Percentiles rank a stretch among this genome's conserved stretches.
Evolutionary conservation across 2,113 vertebrate species (phyloP).

Genomic region (Bungarus multicinctus): DNA sequence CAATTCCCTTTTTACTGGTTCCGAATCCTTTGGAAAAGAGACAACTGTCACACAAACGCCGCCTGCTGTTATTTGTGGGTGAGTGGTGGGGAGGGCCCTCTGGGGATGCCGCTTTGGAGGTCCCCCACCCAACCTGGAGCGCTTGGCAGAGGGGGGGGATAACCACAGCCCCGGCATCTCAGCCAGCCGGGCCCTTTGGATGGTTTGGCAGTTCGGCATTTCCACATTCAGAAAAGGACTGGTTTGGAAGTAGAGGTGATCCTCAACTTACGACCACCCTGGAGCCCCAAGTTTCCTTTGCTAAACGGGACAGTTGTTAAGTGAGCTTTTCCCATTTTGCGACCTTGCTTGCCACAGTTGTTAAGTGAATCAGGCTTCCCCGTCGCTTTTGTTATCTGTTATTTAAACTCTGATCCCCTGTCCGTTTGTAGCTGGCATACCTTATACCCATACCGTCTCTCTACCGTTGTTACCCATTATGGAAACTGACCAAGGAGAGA

Average conservation of each 20-base stretch:
- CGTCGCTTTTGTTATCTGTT: too few relatives aligned
- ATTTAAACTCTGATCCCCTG: too few relatives aligned
- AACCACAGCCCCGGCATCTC: too few relatives aligned
- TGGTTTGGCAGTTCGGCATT: accelerated
- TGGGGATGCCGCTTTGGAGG: background rate
- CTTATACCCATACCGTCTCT: too few relatives aligned
- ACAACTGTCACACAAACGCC: background rate
- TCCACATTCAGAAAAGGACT: background rate
- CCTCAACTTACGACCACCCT: background rate
- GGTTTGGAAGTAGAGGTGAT: background rate
- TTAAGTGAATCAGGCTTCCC: background rate
- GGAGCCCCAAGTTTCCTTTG: background rate
- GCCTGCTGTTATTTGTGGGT: background rate
- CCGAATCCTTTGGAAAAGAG: background rate
- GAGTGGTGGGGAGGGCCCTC: background rate
- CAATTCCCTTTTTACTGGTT: background rate
- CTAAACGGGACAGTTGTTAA: background rate
- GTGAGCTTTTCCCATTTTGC: background rate
- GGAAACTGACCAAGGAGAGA: too few relatives aligned
- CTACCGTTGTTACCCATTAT: too few relatives aligned
- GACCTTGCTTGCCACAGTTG: background rate
- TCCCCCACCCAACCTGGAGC: background rate
- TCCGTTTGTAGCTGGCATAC: too few relatives aligned
- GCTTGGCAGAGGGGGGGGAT: background rate
- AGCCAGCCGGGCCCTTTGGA: background rate